These are phyloP conservation scores for Sabatieria punctata DNA, from an alignment of 2,888 invertebrate genomes.

Conservation along the genomic window DNA sequence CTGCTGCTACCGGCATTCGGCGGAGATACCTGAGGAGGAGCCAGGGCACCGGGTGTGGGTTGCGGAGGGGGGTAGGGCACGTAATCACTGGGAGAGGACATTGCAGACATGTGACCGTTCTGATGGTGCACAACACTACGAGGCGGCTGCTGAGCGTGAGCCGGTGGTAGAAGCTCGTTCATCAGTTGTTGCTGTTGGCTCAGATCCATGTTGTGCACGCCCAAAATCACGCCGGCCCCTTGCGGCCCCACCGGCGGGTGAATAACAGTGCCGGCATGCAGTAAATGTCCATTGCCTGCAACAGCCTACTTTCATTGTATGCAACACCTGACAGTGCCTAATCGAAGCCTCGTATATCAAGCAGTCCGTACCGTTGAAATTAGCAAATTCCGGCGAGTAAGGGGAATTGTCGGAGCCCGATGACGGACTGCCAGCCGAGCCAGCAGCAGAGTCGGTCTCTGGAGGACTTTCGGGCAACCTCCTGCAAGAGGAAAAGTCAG, in stretches of 20 bases:
- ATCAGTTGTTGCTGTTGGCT: not conserved
- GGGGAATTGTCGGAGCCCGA: constrained; percentile 6
- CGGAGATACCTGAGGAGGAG: constrained; percentile 1
- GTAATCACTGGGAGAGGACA: no score
- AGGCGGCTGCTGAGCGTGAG: not conserved
- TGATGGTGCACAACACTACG: not conserved
- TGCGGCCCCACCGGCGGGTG: constrained; percentile 5
- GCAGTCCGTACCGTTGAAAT: not conserved
- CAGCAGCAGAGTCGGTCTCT: constrained; percentile 8
- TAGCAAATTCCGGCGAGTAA: constrained; percentile 3
- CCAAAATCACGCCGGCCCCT: constrained; percentile 4
- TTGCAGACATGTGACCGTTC: not conserved
- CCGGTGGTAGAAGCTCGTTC: not conserved
- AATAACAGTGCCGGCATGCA: constrained; percentile 1
- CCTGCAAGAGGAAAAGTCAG: not conserved
- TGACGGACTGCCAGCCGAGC: constrained; percentile 8
- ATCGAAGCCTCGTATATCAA: no score
- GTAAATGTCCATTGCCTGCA: not conserved
- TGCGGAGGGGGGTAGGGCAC: not conserved
- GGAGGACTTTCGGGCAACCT: constrained; percentile 9
- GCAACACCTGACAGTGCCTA: no score
- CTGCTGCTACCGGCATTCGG: not conserved
- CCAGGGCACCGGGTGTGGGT: constrained; percentile 2
- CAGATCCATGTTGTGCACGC: constrained; percentile 4
- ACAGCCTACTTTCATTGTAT: no score